Percentiles rank a stretch among this genome's conserved stretches.
phyloP scores from a whole-genome alignment of 2,888 invertebrate species.

The Lacanobia wlatinum region DNA sequence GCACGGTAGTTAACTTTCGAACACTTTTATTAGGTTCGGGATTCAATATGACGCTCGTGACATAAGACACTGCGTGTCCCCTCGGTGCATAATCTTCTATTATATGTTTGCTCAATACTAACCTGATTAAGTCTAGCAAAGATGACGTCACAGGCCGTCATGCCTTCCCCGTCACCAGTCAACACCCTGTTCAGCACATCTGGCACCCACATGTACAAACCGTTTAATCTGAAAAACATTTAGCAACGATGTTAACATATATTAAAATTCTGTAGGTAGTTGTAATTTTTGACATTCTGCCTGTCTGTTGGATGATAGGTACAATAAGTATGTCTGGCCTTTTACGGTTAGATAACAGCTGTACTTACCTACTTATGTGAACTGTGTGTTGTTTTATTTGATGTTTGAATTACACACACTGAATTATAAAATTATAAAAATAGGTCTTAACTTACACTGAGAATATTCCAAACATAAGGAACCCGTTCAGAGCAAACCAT shows the following conservation, averaged over 20 bases:
- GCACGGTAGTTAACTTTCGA: too few species aligned
- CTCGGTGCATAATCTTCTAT: too few species aligned
- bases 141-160: slow-evolving; percentile 84
- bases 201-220: slow-evolving; percentile 91
- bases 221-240: slow-evolving; percentile 85
- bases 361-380: background rate
- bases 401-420: background rate
- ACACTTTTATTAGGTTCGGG: too few species aligned
- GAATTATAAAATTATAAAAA: background rate
- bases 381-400: background rate
- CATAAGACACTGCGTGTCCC: too few species aligned
- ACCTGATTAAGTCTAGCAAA: slow-evolving; percentile 80
- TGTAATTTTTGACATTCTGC: background rate
- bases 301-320: background rate
- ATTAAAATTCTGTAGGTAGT: background rate
- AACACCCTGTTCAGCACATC: slow-evolving; percentile 90
- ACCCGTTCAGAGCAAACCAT: slow-evolving; percentile 89
- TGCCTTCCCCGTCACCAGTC: slow-evolving; percentile 70
- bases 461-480: slow-evolving; percentile 92
- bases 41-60: too few species aligned
- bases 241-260: background rate
- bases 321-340: background rate
- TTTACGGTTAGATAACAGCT: slow-evolving; percentile 17
- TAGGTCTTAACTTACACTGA: slow-evolving; percentile 89
- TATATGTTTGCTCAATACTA: background rate